These are phyloP conservation scores for Sarcophaga subvicina DNA, from an alignment of 2,888 invertebrate genomes.

Conservation along the genomic window DNA sequence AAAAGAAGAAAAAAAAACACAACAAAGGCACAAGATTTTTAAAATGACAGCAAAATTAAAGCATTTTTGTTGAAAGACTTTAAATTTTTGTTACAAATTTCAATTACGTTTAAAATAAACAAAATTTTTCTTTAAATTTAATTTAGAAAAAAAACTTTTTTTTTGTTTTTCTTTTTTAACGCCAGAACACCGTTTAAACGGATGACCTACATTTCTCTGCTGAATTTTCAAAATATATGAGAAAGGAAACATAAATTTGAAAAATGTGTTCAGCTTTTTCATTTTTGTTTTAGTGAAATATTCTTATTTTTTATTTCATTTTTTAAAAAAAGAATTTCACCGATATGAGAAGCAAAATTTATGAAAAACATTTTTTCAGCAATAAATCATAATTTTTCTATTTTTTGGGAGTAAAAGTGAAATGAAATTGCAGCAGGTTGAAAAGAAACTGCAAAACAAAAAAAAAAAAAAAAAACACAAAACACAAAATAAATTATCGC, in stretches of 20 bases:
- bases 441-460: too few relatives aligned
- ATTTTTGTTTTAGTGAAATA: slow-evolving; percentile 18
- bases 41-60: too few relatives aligned
- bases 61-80: background rate
- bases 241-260: slow-evolving; percentile 59
- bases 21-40: too few relatives aligned
- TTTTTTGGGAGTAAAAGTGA: background rate
- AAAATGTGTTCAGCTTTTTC: background rate
- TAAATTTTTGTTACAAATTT: background rate
- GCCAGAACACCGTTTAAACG: slow-evolving; percentile 50
- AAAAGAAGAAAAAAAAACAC: background rate
- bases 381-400: slow-evolving; percentile 53
- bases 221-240: slow-evolving; percentile 33
- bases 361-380: slow-evolving; percentile 37
- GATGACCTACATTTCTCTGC: slow-evolving; percentile 51
- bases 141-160: background rate
- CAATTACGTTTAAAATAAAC: background rate
- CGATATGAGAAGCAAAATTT: slow-evolving; percentile 53
- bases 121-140: background rate
- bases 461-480: too few relatives aligned
- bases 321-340: background rate
- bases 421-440: background rate
- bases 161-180: slow-evolving; percentile 21
- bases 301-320: slow-evolving; percentile 7
- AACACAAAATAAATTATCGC: too few relatives aligned